Conservation (phyloP, 2,797 vertebrate genomes). For the Diceros bicornis region DNA sequence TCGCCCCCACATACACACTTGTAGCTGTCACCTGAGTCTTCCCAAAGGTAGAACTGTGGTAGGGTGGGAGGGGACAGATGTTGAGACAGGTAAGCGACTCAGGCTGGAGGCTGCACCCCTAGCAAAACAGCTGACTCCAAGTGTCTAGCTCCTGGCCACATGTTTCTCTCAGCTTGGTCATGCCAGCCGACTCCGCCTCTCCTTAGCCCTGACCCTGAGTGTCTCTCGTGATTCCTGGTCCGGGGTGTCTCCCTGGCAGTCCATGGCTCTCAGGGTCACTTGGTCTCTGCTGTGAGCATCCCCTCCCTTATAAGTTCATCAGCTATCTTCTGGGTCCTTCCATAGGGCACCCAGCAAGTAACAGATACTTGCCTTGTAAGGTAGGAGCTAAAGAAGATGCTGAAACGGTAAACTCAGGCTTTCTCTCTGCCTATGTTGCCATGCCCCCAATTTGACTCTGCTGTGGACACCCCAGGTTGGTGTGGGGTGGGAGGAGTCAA, state of each 20-base stretch:
- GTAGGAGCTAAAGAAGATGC: not conserved
- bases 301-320: not conserved
- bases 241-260: fast-evolving
- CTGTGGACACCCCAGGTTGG: not conserved
- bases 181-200: no score
- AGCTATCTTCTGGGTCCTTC: not conserved
- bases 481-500: not conserved
- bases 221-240: not conserved
- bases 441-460: not conserved
- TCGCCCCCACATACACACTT: not conserved
- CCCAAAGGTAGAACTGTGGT: not conserved
- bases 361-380: not conserved
- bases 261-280: not conserved
- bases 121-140: not conserved
- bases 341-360: not conserved
- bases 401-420: not conserved
- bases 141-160: not conserved
- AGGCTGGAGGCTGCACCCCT: not conserved
- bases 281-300: not conserved
- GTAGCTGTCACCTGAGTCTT: not conserved
- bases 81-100: not conserved
- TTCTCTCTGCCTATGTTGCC: not conserved
- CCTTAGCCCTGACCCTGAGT: not conserved
- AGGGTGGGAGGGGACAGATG: not conserved
- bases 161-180: not conserved